Conservation (phyloP, 2,113 vertebrate species). For the Apistogramma diplotaenia region DNA sequence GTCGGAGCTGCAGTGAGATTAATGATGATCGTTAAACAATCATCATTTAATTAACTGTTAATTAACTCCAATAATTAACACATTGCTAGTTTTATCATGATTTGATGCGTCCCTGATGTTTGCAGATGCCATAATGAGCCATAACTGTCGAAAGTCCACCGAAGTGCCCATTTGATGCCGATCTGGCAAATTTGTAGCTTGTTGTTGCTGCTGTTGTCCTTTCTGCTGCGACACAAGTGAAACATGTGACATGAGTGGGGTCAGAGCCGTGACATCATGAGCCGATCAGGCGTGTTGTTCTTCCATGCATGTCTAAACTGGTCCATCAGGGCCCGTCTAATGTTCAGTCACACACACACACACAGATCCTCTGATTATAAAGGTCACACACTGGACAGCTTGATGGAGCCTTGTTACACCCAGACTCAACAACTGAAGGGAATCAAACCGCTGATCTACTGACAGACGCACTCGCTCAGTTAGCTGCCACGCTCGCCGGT, state of each 20-base stretch:
- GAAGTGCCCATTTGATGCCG: not conserved
- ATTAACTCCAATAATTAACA: accelerated
- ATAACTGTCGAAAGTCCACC: not conserved
- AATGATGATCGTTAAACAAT: not conserved
- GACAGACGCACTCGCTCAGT: not conserved
- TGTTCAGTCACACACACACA: conserved; percentile 48
- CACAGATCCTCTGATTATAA: conserved; percentile 20
- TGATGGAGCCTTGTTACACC: conserved; percentile 13
- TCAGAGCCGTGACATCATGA: not conserved
- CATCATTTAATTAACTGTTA: not conserved
- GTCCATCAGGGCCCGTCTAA: conserved; percentile 38
- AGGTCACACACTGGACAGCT: conserved; percentile 43
- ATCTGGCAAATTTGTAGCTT: not conserved
- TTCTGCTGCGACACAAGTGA: not conserved
- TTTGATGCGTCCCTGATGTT: not conserved
- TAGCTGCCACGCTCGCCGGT: not conserved
- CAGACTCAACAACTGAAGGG: conserved; percentile 28
- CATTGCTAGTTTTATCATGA: not conserved
- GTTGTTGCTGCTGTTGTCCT: not conserved
- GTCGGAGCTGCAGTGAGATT: not conserved
- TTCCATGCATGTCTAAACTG: conserved; percentile 43
- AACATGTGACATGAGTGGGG: not conserved
- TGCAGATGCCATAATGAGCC: not conserved
- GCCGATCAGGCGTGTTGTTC: not conserved
- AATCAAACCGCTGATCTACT: not conserved